These are phyloP conservation scores for Pogona vitticeps DNA, from an alignment of 2,113 vertebrate genomes.

Conservation along the genomic window DNA sequence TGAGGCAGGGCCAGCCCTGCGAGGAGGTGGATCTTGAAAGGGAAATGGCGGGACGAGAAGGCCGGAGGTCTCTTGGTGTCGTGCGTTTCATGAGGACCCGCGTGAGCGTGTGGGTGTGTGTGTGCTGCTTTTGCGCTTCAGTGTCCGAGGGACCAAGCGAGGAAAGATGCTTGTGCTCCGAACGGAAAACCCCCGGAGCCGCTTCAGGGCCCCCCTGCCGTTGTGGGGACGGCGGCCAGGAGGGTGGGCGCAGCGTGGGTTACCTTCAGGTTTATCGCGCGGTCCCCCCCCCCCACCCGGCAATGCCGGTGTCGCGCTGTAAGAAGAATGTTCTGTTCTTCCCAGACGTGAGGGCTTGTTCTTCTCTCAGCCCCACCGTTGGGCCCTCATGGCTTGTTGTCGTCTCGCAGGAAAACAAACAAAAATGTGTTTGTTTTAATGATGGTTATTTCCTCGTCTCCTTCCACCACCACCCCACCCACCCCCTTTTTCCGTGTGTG, in stretches of 20 bases:
- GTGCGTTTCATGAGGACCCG: background rate
- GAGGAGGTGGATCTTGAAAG: background rate
- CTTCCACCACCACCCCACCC: background rate
- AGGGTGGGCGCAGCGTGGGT: background rate
- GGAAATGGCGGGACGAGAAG: background rate
- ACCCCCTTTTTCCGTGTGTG: background rate
- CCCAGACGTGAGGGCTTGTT: too few relatives aligned
- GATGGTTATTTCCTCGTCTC: too few relatives aligned
- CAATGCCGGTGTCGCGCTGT: too few relatives aligned
- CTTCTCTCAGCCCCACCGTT: too few relatives aligned
- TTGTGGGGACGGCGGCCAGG: background rate
- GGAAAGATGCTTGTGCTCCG: conserved; percentile 1
- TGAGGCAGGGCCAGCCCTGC: background rate
- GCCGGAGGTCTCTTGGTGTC: background rate
- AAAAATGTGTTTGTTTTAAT: too few relatives aligned
- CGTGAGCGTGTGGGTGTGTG: background rate
- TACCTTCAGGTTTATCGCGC: too few relatives aligned
- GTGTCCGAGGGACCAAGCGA: background rate
- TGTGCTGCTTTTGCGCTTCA: background rate
- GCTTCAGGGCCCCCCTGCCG: background rate
- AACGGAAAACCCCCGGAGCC: too few relatives aligned
- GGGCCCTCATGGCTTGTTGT: too few relatives aligned
- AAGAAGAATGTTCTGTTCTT: too few relatives aligned
- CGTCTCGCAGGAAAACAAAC: too few relatives aligned
- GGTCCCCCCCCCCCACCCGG: background rate